Evolutionary conservation across 1,140 invertebrate species (phyloP), one percentile per base, ranked within the genome.

Genomic region (Drosophila yakuba): DNA sequence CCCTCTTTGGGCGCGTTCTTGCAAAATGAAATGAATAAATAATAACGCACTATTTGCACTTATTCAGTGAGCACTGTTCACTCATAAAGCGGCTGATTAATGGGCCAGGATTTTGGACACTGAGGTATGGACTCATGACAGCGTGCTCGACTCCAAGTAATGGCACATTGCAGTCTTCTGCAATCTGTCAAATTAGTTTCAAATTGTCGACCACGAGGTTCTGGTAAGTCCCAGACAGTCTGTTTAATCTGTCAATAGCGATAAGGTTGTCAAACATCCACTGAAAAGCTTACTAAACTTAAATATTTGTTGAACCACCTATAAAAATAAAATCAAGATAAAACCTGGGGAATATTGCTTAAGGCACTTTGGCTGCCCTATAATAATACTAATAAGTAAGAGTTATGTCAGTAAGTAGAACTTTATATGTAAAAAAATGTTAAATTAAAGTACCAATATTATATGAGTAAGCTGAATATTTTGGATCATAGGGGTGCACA

Each of bases 1-100:
- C 48, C 35, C 10, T 52, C 45, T 47, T 55, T 47, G 39, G 44
- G 71, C 45, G 38, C 67, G 14, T 55, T 64, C 66, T 64, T 52
- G 67, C 80, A 73, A 88, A 88, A 88, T 88, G 67, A 72, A 88
- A 68, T 88, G 66, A 81, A 86, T 85, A 85, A 85, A 85, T 85
- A 88, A 88, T 78, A 86, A 74, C 68, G 54, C 67, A 81, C 75
- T 82, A 86, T 86, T 84, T 84, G 74, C 61, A 84, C 68, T 79
- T 75, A 48, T 63, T 82, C 54, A 48, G 23, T 66, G 50, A 55
- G 44, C 44, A 28, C 14, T 64, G 25, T 0, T 4, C 28, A 8
- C 39, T 45, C 78, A 80, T 86, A 78, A 86, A 85, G 57, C 64
- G 56, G 17, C 48, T 81, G 82, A 85, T 82, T 86, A 86, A 81